Percentiles rank a stretch among this genome's conserved stretches.
Conservation (phyloP, 2,797 vertebrate species). For the Onychomys torridus region DNA sequence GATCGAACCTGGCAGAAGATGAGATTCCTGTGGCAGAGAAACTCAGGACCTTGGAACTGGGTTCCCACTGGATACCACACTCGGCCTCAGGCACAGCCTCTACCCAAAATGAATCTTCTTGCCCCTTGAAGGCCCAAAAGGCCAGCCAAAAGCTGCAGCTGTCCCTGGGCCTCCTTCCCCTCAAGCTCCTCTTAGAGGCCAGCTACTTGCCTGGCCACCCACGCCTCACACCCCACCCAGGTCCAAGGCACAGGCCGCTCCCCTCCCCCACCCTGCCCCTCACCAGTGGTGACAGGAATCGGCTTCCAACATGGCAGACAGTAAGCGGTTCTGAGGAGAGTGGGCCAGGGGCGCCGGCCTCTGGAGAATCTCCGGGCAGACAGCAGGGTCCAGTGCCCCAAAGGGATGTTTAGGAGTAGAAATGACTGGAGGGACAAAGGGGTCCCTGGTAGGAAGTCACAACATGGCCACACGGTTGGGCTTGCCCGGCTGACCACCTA, state of each 20-base stretch:
- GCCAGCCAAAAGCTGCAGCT: too few species aligned
- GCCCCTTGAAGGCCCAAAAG: background rate
- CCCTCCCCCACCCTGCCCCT: constrained; percentile 82
- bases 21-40: constrained; percentile 81
- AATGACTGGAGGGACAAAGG: background rate
- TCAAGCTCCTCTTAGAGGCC: constrained; percentile 17
- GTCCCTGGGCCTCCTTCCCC: constrained; percentile 51
- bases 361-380: background rate
- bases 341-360: constrained; percentile 64
- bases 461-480: too few species aligned
- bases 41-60: constrained; percentile 78
- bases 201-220: constrained; percentile 62
- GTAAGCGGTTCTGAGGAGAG: constrained; percentile 89
- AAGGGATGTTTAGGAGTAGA: background rate
- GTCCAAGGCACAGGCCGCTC: constrained; percentile 72
- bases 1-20: constrained; percentile 81
- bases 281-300: constrained; percentile 84
- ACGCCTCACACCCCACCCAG: constrained; percentile 70
- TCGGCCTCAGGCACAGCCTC: constrained; percentile 77
- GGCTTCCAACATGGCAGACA: constrained; percentile 91
- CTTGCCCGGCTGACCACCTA: too few species aligned
- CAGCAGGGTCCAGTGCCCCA: background rate
- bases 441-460: too few species aligned
- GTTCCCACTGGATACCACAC: constrained; percentile 81
- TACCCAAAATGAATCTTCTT: constrained; percentile 52